These are phyloP conservation scores for Chiloscyllium punctatum DNA, from an alignment of 2,797 vertebrate species.

Conservation along the genomic window DNA sequence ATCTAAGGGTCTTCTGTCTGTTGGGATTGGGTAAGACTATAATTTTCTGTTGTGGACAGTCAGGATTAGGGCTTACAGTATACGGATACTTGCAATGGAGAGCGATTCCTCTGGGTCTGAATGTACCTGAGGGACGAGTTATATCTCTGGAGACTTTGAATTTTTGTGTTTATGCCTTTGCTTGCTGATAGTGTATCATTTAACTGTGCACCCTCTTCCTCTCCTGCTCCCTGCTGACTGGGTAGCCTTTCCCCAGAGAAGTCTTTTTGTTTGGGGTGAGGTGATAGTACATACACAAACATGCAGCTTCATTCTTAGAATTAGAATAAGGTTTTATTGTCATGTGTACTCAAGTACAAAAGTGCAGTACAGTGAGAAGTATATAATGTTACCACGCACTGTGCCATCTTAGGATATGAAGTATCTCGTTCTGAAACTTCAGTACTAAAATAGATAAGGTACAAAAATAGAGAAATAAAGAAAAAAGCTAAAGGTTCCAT, in stretches of 20 bases:
- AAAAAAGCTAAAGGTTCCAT: no score
- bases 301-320: background rate
- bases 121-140: background rate
- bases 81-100: background rate
- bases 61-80: background rate
- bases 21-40: background rate
- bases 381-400: no score
- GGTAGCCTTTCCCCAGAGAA: background rate
- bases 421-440: no score
- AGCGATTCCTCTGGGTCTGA: background rate
- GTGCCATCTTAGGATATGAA: no score
- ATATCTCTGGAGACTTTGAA: background rate
- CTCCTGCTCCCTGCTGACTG: background rate
- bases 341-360: no score
- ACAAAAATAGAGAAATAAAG: no score
- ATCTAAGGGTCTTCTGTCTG: background rate
- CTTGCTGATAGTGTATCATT: background rate
- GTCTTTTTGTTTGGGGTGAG: background rate
- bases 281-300: background rate
- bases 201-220: background rate
- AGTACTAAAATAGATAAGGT: no score
- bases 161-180: background rate
- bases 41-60: background rate
- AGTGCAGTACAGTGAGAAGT: no score
- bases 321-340: no score